Conservation (phyloP, 2,888 invertebrate species). For the Callimorpha dominula region DNA sequence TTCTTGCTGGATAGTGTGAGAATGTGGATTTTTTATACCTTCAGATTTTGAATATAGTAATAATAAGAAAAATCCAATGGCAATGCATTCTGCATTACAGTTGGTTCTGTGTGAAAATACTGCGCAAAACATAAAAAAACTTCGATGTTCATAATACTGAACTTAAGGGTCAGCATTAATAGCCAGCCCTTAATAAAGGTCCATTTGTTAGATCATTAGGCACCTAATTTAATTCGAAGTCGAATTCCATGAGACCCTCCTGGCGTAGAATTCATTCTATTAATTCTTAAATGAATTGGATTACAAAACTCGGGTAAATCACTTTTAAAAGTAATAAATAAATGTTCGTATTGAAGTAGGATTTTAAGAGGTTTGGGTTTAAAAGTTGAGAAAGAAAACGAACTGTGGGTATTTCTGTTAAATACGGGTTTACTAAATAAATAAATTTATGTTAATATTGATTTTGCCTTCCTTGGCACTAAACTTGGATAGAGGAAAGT, state of each 20-base stretch:
- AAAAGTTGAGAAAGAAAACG: background rate
- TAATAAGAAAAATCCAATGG: background rate
- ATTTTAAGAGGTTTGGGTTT: background rate
- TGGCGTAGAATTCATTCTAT: slow-evolving; percentile 65
- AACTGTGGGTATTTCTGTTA: background rate
- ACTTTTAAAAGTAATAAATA: slow-evolving; percentile 58
- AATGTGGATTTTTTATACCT: too few relatives aligned
- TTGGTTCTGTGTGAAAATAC: background rate
- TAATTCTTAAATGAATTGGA: slow-evolving; percentile 73
- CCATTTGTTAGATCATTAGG: slow-evolving; percentile 69
- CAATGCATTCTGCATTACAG: background rate
- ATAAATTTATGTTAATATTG: background rate
- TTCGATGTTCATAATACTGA: background rate
- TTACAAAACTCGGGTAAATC: slow-evolving; percentile 62
- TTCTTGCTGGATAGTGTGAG: too few relatives aligned
- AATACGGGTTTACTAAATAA: background rate
- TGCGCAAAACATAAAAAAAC: background rate
- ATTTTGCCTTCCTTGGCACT: background rate
- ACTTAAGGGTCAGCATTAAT: slow-evolving; percentile 21
- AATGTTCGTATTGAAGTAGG: slow-evolving; percentile 6
- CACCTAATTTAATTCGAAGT: slow-evolving; percentile 71
- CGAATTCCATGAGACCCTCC: slow-evolving; percentile 56
- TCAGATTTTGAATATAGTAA: too few relatives aligned
- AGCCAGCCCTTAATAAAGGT: slow-evolving; percentile 48
- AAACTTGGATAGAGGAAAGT: background rate